Percentiles rank a stretch among this genome's conserved stretches.
Conservation (phyloP, 2,888 invertebrate genomes). For the Esperia sulphurella region DNA sequence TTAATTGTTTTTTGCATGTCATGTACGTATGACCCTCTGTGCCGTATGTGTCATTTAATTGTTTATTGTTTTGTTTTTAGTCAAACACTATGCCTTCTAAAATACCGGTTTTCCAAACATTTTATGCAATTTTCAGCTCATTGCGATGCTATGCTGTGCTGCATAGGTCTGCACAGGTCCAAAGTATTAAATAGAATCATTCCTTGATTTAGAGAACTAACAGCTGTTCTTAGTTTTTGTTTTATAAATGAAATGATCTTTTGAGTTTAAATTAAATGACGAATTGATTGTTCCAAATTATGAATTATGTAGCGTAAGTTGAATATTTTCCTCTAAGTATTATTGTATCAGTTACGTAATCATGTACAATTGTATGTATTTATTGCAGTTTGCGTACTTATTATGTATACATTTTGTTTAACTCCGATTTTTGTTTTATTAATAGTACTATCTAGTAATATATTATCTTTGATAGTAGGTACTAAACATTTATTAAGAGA, state of each 20-base stretch:
- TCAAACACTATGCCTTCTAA: too few relatives aligned
- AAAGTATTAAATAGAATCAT: slow-evolving; percentile 36
- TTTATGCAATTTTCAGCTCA: too few relatives aligned
- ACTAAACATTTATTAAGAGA: too few relatives aligned
- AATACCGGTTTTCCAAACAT: too few relatives aligned
- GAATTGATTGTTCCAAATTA: slow-evolving; percentile 43
- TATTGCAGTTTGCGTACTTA: slow-evolving; percentile 26
- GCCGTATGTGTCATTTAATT: too few relatives aligned
- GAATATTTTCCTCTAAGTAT: slow-evolving; percentile 16
- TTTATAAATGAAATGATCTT: slow-evolving; percentile 41
- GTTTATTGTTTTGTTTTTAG: too few relatives aligned
- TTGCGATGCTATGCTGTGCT: too few relatives aligned
- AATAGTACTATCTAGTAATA: too few relatives aligned
- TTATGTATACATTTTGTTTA: slow-evolving; percentile 37
- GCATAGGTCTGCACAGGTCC: not conserved
- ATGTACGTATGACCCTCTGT: too few relatives aligned
- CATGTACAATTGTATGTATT: slow-evolving; percentile 66
- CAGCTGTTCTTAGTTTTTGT: slow-evolving; percentile 15
- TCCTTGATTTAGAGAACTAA: slow-evolving; percentile 24
- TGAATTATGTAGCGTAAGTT: slow-evolving; percentile 28
- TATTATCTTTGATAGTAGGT: too few relatives aligned
- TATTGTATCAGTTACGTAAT: slow-evolving; percentile 44
- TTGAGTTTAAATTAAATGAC: slow-evolving; percentile 29
- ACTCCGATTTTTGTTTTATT: not conserved
- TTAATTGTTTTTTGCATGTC: too few relatives aligned